Conservation (phyloP, 1,140 invertebrate species). For the Acromyrmex heyeri region DNA sequence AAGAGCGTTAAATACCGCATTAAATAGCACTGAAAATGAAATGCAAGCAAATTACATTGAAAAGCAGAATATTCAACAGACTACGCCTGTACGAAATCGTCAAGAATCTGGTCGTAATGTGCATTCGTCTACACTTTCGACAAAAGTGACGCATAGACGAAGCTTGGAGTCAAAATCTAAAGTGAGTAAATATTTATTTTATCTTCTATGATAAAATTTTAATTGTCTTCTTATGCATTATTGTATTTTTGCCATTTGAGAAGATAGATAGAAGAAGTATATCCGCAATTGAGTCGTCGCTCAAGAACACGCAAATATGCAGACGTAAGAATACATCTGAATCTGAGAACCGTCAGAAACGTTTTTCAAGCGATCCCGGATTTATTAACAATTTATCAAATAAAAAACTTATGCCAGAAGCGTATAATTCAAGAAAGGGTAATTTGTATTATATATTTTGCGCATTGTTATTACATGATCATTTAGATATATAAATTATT, state of each 20-base stretch:
- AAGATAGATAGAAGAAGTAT: slow-evolving; percentile 63
- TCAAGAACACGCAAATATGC: slow-evolving; percentile 32
- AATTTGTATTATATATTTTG: background rate
- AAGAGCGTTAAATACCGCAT: slow-evolving; percentile 73
- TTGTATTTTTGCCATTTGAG: slow-evolving; percentile 40
- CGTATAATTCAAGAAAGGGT: slow-evolving; percentile 28
- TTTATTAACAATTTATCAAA: slow-evolving; percentile 19
- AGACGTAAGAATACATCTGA: slow-evolving; percentile 70
- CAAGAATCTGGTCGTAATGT: slow-evolving; percentile 18
- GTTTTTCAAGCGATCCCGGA: slow-evolving; percentile 73
- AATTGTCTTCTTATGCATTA: background rate
- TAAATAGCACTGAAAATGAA: slow-evolving; percentile 52
- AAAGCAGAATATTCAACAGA: slow-evolving; percentile 26
- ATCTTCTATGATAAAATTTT: slow-evolving; percentile 20
- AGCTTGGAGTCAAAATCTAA: slow-evolving; percentile 68
- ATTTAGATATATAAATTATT: background rate
- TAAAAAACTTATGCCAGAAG: slow-evolving; percentile 36
- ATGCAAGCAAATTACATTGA: background rate
- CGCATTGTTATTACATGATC: background rate
- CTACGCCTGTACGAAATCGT: slow-evolving; percentile 25
- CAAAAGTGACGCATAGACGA: slow-evolving; percentile 65
- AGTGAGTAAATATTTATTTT: slow-evolving; percentile 60
- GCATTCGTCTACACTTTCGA: slow-evolving; percentile 8
- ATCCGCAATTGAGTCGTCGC: slow-evolving; percentile 54
- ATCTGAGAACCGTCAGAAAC: slow-evolving; percentile 71